phyloP scores from a whole-genome alignment of 2,113 vertebrate species.

The Sturnira hondurensis region DNA sequence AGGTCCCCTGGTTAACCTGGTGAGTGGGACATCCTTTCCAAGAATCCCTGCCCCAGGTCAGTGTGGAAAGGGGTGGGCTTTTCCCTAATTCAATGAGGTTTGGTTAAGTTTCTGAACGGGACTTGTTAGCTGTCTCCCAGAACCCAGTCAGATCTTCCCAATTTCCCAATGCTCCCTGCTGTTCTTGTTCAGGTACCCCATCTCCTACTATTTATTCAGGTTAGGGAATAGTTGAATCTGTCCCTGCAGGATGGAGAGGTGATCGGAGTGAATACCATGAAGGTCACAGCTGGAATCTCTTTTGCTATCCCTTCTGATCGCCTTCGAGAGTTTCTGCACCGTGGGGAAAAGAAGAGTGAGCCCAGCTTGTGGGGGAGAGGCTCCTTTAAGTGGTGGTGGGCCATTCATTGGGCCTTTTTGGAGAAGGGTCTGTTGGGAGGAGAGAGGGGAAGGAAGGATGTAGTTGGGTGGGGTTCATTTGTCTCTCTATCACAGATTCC shows the following conservation, averaged over 20 bases:
- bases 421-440: neutral
- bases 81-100: neutral
- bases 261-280: constrained; percentile 98
- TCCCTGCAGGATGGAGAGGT: constrained; percentile 92
- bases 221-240: constrained; percentile 43
- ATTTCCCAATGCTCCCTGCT: neutral
- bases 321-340: constrained; percentile 86
- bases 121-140: neutral
- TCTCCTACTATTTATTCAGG: constrained; percentile 29
- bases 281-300: constrained; percentile 96
- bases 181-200: constrained; percentile 13
- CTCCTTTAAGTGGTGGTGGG: neutral
- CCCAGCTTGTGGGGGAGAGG: neutral
- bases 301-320: constrained; percentile 96
- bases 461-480: neutral
- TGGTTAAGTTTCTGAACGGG: constrained; percentile 3
- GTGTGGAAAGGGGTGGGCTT: neutral
- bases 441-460: neutral
- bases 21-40: constrained; percentile 79
- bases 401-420: neutral
- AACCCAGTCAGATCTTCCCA: neutral
- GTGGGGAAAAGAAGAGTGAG: constrained; percentile 87
- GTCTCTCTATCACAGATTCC: constrained; percentile 80
- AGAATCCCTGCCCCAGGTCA: constrained; percentile 46
- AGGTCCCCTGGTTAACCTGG: constrained; percentile 96